phyloP scores from a whole-genome alignment of 2,797 vertebrate species.

The Lindbergichthys nudifrons region DNA sequence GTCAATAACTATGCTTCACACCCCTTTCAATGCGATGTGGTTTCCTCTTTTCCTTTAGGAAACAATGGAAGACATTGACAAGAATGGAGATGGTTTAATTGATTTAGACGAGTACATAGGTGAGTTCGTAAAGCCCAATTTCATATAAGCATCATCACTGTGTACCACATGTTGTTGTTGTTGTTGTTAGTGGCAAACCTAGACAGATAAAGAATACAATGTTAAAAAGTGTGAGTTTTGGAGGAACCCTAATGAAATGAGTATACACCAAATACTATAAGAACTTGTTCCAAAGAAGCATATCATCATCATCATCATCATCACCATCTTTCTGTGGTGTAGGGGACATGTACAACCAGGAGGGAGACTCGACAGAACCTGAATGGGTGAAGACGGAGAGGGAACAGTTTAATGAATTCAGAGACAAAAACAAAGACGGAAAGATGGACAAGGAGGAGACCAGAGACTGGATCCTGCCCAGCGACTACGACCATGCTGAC shows the following conservation, averaged over 20 bases:
- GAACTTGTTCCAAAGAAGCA: too few relatives aligned
- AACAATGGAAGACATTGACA: conserved; percentile 99
- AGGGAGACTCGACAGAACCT: conserved; percentile 90
- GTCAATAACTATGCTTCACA: background rate
- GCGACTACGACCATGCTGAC: conserved; percentile 96
- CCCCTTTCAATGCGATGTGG: conserved; percentile 1
- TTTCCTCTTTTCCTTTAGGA: conserved; percentile 82
- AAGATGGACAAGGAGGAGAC: conserved; percentile 98
- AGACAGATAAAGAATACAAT: background rate
- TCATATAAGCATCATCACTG: background rate
- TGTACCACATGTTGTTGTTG: background rate
- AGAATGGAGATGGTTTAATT: conserved; percentile 96
- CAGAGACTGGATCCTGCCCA: conserved; percentile 97
- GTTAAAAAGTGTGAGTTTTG: background rate
- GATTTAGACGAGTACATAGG: conserved; percentile 98
- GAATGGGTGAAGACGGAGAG: conserved; percentile 98
- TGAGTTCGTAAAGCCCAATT: conserved; percentile 71
- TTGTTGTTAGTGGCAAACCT: background rate
- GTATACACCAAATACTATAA: too few relatives aligned
- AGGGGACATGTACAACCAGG: conserved; percentile 99
- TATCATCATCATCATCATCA: background rate
- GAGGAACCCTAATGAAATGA: conserved; percentile 2
- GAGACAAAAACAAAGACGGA: conserved; percentile 96
- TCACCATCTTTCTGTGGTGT: conserved; percentile 2
- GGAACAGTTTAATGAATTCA: conserved; percentile 96